Evolutionary conservation across 2,113 vertebrate genomes (phyloP), one percentile per base, ranked within the genome.

Genomic region (Hippopotamus amphibius): DNA sequence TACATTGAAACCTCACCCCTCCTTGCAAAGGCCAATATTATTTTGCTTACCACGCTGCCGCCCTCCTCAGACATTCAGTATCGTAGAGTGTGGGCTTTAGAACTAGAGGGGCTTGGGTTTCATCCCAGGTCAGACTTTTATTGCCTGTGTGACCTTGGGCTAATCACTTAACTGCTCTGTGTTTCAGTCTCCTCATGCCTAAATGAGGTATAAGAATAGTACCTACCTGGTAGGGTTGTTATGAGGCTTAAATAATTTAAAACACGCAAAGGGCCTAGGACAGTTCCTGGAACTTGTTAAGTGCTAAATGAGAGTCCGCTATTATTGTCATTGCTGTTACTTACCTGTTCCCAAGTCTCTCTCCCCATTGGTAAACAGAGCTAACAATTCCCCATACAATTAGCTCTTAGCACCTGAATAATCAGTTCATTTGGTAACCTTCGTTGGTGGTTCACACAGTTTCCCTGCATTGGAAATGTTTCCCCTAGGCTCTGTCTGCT

Each of bases 391-490:
- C 24, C 17, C 55, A 6, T 1, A 41, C 3, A 33, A 22, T 16
- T 4, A 72, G 59, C 74, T 48, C 69, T 80, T 14, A 63, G 43
- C 50, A 63, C 69, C 13, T 46, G 2, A 33, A 37, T 37, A 50
- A 13, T 11, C 26, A 8, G 0, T 12, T 2, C 26, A 89, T 24
- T 5, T 0, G 30, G 5, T 65, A 46, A 24, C n/a, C 33, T 17
- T 30, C 28, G 43, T 6, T 46, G 72, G 37, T 13, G 7, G 15
- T 26, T 48, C 21, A 1, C 21, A 1, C 4, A 14, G 2, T 4
- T 16, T 41, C 7, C 26, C 17, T 26, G 37, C 19, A 17, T 12
- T 7, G n/a, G 66, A 50, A 74, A 55, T 41, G 21, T 33, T 71
- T 53, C 0, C 4, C 26, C 16, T 14, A 0, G 8, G 13, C 2